phyloP scores from a whole-genome alignment of 2,797 vertebrate genomes.

The Danio albolineatus region DNA sequence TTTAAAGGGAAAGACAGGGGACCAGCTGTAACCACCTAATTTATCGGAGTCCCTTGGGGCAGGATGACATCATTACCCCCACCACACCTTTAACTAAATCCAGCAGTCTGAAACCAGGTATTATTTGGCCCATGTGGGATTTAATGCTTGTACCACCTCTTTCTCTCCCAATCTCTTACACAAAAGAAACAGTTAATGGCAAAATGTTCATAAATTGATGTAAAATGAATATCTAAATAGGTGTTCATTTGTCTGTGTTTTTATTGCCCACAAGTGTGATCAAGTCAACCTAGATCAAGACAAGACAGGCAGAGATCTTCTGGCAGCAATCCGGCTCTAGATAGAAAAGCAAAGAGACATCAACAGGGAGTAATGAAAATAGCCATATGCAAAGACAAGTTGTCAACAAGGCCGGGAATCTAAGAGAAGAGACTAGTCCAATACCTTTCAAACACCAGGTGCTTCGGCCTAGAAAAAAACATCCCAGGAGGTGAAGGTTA shows the following conservation, averaged over 20 bases:
- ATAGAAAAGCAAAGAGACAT: slow-evolving; percentile 4
- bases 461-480: neutral
- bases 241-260: slow-evolving; percentile 4
- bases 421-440: neutral
- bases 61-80: slow-evolving; percentile 41
- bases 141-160: neutral
- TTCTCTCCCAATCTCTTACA: neutral
- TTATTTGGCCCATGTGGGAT: slow-evolving; percentile 7
- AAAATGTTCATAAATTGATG: neutral
- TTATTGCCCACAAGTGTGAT: slow-evolving; percentile 39
- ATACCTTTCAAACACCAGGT: neutral
- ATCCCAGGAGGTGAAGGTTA: neutral
- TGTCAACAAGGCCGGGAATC: slow-evolving; percentile 13
- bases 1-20: slow-evolving; percentile 31
- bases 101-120: slow-evolving; percentile 26
- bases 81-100: slow-evolving; percentile 42
- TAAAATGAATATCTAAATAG: neutral
- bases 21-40: slow-evolving; percentile 17
- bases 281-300: slow-evolving; percentile 53
- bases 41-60: slow-evolving; percentile 23
- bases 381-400: slow-evolving; percentile 17
- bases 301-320: slow-evolving; percentile 43
- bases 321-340: slow-evolving; percentile 3
- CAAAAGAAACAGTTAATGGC: neutral
- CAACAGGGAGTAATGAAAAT: slow-evolving; percentile 32